Conservation (phyloP, 2,113 vertebrate genomes). For the Pseudolaguvia tuberculata region DNA sequence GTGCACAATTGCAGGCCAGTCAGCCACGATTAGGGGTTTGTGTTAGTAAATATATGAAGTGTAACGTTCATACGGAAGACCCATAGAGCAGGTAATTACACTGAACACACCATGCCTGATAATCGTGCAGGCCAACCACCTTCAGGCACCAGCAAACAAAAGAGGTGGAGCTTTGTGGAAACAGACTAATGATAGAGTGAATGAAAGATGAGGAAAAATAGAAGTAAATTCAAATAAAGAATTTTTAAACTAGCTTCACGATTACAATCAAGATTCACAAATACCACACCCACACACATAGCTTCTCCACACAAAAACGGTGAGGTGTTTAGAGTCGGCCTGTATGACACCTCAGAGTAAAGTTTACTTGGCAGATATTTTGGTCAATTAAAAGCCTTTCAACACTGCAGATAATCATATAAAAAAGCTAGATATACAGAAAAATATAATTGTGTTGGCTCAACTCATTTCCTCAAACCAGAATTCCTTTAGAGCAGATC, state of each 20-base stretch:
- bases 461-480: background rate
- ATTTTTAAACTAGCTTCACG: background rate
- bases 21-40: background rate
- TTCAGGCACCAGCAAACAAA: conserved; percentile 74
- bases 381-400: conserved; percentile 23
- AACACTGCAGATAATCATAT: background rate
- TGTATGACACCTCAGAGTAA: conserved; percentile 23
- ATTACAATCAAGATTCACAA: background rate
- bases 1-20: conserved; percentile 15
- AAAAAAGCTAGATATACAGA: background rate
- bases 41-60: conserved; percentile 31
- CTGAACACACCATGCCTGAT: conserved; percentile 34
- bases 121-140: conserved; percentile 69
- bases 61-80: conserved; percentile 26
- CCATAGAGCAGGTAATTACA: conserved; percentile 33
- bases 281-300: conserved; percentile 28
- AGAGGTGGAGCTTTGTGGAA: conserved; percentile 73
- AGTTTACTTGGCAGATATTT: conserved; percentile 40
- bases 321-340: conserved; percentile 2
- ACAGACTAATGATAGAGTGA: conserved; percentile 68
- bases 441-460: background rate
- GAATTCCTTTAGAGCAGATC: too few relatives aligned
- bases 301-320: conserved; percentile 33
- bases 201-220: conserved; percentile 41
- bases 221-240: conserved; percentile 27